phyloP scores from a whole-genome alignment of 30 jellyfish, hydroid and myxozoan genomes.

The Aurelia aurita region DNA sequence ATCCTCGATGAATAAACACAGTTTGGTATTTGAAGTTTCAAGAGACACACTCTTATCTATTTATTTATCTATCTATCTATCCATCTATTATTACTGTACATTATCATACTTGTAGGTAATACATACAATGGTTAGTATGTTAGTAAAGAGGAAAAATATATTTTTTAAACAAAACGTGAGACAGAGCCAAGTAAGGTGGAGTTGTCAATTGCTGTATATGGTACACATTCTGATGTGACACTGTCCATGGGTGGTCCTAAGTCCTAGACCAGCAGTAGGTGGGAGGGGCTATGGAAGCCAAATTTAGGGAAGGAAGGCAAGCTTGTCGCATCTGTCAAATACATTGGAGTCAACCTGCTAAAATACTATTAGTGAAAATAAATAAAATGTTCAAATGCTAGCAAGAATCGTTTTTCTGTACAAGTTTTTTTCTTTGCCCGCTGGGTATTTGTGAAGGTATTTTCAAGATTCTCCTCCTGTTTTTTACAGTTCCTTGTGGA shows the following conservation, averaged over 20 bases:
- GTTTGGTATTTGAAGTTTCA: not conserved
- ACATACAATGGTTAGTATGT: not conserved
- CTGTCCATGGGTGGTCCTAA: not conserved
- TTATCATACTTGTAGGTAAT: not conserved
- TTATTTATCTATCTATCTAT: too few species aligned
- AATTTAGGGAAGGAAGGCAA: not conserved
- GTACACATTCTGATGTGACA: not conserved
- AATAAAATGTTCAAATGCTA: too few species aligned
- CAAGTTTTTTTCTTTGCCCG: not conserved
- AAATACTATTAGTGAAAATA: too few species aligned
- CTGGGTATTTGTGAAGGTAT: not conserved
- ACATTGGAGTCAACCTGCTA: not conserved
- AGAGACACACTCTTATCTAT: too few species aligned
- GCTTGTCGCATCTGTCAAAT: slow-evolving; percentile 1
- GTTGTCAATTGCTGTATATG: not conserved
- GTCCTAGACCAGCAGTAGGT: slow-evolving; percentile 2
- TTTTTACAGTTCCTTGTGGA: slow-evolving; percentile 94
- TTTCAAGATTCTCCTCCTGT: not conserved
- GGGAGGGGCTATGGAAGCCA: slow-evolving; percentile 5
- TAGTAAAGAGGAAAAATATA: not conserved
- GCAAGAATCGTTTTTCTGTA: too few species aligned
- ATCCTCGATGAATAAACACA: too few species aligned
- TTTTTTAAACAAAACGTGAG: not conserved
- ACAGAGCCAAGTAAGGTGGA: not conserved
- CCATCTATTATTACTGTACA: not conserved